Conservation (phyloP, 35 echinoderm and acorn worm species). For the Eucidaris tribuloides region DNA sequence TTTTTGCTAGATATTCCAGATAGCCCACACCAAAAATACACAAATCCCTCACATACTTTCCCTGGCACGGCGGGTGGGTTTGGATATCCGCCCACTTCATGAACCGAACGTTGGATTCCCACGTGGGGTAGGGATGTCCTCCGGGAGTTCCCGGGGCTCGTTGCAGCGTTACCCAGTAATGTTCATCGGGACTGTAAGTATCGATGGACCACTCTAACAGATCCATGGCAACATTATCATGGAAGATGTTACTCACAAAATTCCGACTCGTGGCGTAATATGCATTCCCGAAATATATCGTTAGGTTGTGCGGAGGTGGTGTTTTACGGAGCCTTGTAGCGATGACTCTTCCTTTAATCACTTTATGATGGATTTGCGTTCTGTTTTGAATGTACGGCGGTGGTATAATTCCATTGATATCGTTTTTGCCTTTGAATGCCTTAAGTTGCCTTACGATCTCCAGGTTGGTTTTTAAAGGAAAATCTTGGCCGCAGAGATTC, state of each 20-base stretch:
- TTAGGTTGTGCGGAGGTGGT: conserved; percentile 48
- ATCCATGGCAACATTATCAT: conserved; percentile 40
- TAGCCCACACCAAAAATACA: conserved; percentile 65
- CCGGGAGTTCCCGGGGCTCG: conserved; percentile 46
- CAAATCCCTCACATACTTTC: conserved; percentile 55
- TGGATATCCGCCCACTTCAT: conserved; percentile 61
- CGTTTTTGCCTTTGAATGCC: conserved; percentile 52
- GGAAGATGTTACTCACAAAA: conserved; percentile 53
- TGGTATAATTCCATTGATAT: conserved; percentile 60
- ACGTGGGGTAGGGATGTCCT: conserved; percentile 24
- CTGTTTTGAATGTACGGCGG: conserved; percentile 37
- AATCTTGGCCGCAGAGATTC: conserved; percentile 67
- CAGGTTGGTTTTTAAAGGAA: conserved; percentile 74
- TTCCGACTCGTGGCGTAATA: conserved; percentile 39
- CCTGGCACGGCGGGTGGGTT: conserved; percentile 37
- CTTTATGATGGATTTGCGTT: conserved; percentile 21
- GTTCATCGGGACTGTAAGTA: conserved; percentile 69
- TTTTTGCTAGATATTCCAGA: conserved; percentile 32
- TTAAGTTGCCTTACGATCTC: conserved; percentile 61
- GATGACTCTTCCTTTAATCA: conserved; percentile 19
- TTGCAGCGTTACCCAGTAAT: conserved; percentile 60
- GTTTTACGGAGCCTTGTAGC: conserved; percentile 24
- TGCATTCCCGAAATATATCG: conserved; percentile 60
- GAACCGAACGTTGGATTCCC: conserved; percentile 45
- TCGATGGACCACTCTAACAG: conserved; percentile 58